Conservation (phyloP, 2,888 invertebrate genomes). For the Eupithecia subfuscata region DNA sequence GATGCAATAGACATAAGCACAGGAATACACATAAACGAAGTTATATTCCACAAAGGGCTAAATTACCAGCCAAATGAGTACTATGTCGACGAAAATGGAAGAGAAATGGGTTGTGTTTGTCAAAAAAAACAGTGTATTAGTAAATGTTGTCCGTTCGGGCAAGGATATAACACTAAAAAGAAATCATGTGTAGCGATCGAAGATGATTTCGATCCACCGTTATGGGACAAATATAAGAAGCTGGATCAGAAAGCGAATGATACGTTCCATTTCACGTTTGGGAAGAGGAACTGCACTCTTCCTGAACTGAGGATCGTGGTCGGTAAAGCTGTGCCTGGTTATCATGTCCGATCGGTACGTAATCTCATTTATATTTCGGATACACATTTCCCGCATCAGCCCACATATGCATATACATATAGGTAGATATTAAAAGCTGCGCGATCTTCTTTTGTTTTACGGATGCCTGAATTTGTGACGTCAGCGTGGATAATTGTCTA, state of each 20-base stretch:
- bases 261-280: constrained; percentile 57
- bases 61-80: constrained; percentile 56
- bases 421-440: no score
- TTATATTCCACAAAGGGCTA: constrained; percentile 49
- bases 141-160: constrained; percentile 67
- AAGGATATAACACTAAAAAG: constrained; percentile 45
- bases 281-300: constrained; percentile 54
- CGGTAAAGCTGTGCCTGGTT: constrained; percentile 35
- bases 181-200: constrained; percentile 52
- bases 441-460: no score
- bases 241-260: constrained; percentile 49
- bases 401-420: neutral
- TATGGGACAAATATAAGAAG: constrained; percentile 54
- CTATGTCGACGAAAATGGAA: constrained; percentile 48
- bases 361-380: neutral
- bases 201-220: constrained; percentile 55
- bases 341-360: constrained; percentile 60
- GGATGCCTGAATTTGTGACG: no score
- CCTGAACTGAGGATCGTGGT: constrained; percentile 47
- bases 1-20: constrained; percentile 55
- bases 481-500: no score
- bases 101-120: constrained; percentile 58
- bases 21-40: constrained; percentile 52
- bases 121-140: constrained; percentile 54
- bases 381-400: neutral